Evolutionary conservation across 2,113 vertebrate genomes (phyloP), one percentile per base, ranked within the genome.

Genomic region (Salvelinus sp.): DNA sequence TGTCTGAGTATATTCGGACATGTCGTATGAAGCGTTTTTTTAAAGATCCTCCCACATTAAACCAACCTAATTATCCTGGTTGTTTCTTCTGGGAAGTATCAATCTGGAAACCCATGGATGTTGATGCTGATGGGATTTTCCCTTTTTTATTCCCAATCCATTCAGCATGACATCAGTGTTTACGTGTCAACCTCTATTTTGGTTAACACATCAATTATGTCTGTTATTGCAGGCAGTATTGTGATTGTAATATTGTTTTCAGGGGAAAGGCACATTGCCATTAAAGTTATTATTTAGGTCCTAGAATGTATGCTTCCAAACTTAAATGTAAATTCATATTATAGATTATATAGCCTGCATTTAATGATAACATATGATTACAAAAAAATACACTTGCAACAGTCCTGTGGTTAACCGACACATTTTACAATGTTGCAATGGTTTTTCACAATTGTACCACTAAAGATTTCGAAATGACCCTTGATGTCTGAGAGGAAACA

Each of bases 81-180:
- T 88, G 87, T 90, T 81, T 87, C 85, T 93, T 94, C 92, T 93
- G 91, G 92, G 92, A 93, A 94, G 82, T 84, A 82, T 77, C 65
- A 77, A 64, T 82, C 82, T 92, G 85, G 87, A 90, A 92, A 90
- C 23, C 80, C 80, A 77, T 82, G 38, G 38, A 44, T 44, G 38
- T 44, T 44, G 76, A 80, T 82, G 76, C 81, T 85, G 83, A 85
- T 88, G 91, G 90, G 93, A 90, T 90, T 92, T 94, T 92, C 92
- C 92, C 84, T 44, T 2, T 9, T 44, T 44, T 44, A 2, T 44
- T 44, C 9, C 38, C 38, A 9, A 38, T 87, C 86, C 27, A 18
- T 69, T 87, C 76, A 78, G 48, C 75, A 89, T 92, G 84, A 92
- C 91, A 91, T 91, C 91, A 91, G 73, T 84, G 33, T 54, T 74